Evolutionary conservation across 2,888 invertebrate species (phyloP), one percentile per base, ranked within the genome.

Genomic region (Tiliacea citrago): DNA sequence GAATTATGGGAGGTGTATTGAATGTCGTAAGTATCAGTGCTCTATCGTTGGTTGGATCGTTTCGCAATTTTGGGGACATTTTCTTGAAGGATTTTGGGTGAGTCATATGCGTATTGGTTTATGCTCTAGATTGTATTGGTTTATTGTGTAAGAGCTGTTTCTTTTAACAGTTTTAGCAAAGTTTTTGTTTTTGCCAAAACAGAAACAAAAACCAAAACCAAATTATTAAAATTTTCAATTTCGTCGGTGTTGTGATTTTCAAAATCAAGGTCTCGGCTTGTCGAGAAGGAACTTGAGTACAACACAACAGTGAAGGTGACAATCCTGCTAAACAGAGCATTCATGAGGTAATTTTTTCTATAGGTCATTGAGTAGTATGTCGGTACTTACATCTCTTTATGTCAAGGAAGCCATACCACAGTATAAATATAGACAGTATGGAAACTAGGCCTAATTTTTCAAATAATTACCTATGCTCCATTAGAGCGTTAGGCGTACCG

Each of bases 1-100:
- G 82, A 88, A 63, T 84, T 85, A 87, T 85, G 71, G 39, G 55
- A 58, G 75, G 70, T 77, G 71, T 71, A 74, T 85, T 77, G 68
- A 74, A 73, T 57, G 60, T 69, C 51, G 71, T 62, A 66, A 67
- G 61, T 47, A 70, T 58, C 49, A 55, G 42, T 67, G 29, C 61
- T 66, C 62, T 66, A 68, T 71, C 58, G 73, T 69, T 63, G 55
- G 63, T 76, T n/a, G n/a, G 53, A 74, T 69, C 73, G 16, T 68
- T 82, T 69, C 58, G 55, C 49, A 69, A 73, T 68, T 70, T 83
- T 42, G 55, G 39, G 18, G 75, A 74, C 60, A 29, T 75, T 60
- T 75, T 65, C 12, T 42, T 63, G 39, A 13, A 49, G 10, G 21
- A 24, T 65, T 69, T 67, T 39, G 39, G 62, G 39, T 58, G 53